These are phyloP conservation scores for Jacana jacana DNA, from an alignment of 2,113 vertebrate species.

Conservation along the genomic window DNA sequence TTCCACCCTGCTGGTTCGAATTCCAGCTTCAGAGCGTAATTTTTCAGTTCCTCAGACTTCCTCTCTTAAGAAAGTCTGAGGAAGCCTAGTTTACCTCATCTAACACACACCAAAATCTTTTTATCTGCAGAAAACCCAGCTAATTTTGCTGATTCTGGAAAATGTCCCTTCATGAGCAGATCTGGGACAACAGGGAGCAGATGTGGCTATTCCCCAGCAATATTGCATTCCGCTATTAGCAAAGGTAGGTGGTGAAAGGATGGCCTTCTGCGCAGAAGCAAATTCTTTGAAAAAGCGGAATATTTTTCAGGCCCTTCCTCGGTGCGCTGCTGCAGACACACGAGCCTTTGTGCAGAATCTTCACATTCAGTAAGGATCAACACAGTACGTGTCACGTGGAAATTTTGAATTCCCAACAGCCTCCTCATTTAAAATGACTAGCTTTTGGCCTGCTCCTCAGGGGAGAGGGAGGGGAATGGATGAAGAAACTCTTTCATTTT, in stretches of 20 bases:
- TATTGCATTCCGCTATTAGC: neutral
- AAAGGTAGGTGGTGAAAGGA: neutral
- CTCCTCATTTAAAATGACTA: neutral
- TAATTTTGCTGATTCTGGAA: neutral
- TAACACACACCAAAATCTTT: neutral
- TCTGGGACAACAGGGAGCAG: neutral
- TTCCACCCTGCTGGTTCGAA: constrained; percentile 6
- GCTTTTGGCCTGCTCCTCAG: neutral
- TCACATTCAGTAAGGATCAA: neutral
- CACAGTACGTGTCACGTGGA: rapidly evolving
- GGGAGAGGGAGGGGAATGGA: neutral
- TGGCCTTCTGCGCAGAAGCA: neutral
- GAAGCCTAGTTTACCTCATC: neutral
- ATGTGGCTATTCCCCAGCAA: neutral
- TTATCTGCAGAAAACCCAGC: neutral
- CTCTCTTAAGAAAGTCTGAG: neutral
- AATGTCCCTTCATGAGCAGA: neutral
- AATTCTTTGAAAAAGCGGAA: neutral
- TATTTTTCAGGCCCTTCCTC: neutral
- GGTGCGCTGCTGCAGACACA: rapidly evolving
- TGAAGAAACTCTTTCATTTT: constrained; percentile 2
- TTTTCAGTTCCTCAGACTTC: neutral
- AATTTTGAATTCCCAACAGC: neutral
- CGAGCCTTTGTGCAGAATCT: neutral
- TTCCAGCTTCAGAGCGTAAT: neutral